phyloP scores from a whole-genome alignment of 2,797 vertebrate species.

The Streptopelia turtur region DNA sequence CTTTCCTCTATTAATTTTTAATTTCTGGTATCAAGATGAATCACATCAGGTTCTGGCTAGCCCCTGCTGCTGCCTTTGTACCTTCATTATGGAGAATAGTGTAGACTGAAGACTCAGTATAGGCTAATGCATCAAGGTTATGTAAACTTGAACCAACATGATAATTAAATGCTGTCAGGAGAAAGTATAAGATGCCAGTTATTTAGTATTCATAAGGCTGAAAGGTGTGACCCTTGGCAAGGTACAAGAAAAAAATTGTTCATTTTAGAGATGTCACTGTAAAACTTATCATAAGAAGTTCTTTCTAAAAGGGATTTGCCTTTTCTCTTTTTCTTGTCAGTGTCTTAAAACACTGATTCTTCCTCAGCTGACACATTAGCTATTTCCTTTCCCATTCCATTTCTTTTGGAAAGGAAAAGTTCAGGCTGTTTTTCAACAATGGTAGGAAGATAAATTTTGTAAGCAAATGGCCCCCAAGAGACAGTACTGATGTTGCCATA shows the following conservation, averaged over 20 bases:
- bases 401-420: conserved; percentile 20
- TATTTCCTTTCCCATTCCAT: conserved; percentile 6
- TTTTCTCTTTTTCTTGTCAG: conserved; percentile 2
- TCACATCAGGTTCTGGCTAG: background rate
- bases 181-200: background rate
- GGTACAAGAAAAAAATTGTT: background rate
- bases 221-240: background rate
- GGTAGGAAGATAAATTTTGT: conserved; percentile 28
- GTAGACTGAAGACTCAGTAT: background rate
- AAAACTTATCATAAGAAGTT: background rate
- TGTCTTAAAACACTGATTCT: background rate
- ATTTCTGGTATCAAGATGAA: background rate
- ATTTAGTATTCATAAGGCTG: background rate
- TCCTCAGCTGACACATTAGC: conserved; percentile 3
- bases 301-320: background rate
- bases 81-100: background rate
- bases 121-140: background rate
- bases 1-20: background rate
- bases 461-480: background rate
- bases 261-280: background rate
- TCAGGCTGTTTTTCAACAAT: background rate
- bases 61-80: background rate
- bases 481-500: background rate
- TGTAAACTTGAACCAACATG: conserved; percentile 9
- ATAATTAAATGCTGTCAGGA: conserved; percentile 1